phyloP scores from a whole-genome alignment of 2,888 invertebrate species.

The Panopea generosa region DNA sequence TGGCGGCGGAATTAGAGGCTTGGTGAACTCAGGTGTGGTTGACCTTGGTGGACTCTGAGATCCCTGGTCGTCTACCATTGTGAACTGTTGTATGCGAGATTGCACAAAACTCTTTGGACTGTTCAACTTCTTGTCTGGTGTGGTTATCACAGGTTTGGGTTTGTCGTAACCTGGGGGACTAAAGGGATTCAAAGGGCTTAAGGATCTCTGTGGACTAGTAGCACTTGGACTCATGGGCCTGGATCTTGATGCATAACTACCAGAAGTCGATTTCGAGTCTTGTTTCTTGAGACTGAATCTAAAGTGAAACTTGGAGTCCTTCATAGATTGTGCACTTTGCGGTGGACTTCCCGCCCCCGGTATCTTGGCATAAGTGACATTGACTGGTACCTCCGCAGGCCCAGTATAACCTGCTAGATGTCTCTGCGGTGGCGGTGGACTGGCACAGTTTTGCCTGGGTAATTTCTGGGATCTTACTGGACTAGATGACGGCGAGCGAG shows the following conservation, averaged over 20 bases:
- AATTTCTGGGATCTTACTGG: conserved; percentile 84
- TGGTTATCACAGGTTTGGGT: conserved; percentile 40
- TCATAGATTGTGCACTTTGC: conserved; percentile 46
- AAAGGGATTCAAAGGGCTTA: conserved; percentile 18
- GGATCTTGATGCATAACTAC: not conserved
- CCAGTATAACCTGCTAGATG: conserved; percentile 14
- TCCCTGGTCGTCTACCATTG: conserved; percentile 36
- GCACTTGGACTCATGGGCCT: not conserved
- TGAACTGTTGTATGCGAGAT: conserved; percentile 50
- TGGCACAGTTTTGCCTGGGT: conserved; percentile 32
- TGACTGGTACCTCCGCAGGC: conserved; percentile 44
- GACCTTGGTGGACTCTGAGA: conserved; percentile 13
- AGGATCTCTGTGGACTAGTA: not conserved
- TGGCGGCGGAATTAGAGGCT: conserved; percentile 15
- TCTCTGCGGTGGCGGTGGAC: conserved; percentile 19
- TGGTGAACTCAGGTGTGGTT: conserved; percentile 7
- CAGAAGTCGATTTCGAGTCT: conserved; percentile 1
- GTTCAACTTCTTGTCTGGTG: conserved; percentile 25
- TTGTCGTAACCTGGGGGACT: conserved; percentile 45
- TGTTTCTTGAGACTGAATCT: conserved; percentile 51
- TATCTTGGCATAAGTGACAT: conserved; percentile 40
- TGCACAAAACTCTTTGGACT: conserved; percentile 43
- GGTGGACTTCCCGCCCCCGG: conserved; percentile 50
- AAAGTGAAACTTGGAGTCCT: conserved; percentile 37
- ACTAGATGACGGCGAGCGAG: conserved; percentile 82